Evolutionary conservation across 2,113 vertebrate species (phyloP), one percentile per base, ranked within the genome.

Genomic region (Bos javanicus): DNA sequence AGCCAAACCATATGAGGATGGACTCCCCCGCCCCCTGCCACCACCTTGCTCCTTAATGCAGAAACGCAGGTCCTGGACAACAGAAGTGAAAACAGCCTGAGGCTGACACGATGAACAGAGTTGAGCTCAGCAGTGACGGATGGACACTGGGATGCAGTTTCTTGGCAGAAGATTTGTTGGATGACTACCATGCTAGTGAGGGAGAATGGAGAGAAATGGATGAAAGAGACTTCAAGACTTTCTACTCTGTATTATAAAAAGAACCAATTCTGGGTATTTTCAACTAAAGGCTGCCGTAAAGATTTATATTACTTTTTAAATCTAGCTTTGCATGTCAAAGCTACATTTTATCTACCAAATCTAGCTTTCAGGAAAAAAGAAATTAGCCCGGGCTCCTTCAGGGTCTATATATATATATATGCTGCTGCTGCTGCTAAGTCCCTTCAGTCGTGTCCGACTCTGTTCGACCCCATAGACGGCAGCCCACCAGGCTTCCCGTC

Each of bases 11-110:
- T 50, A 90, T 57, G 74, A 96, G n/a, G 39, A 54, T 15, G 46
- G 78, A 50, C 4, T 12, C 3, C 3, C 15, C 28, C 0, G 1
- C 12, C 1, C 1, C 3, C 7, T 43, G 23, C 4, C 10, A 7
- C 3, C 0, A 84, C 21, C 48, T 67, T 48, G 28, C 1, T 9
- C 25, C 23, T 54, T 67, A 78, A n/a, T 6, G 25, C n/a, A 86
- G 67, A 74, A 14, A 87, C 2, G 1, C 10, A 7, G 14, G 36
- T 57, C 86, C 36, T 36, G 48, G 74, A 36, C 43, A 91, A 52
- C 3, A 90, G 52, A 26, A 21, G 3, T 36, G 57, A 89, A 82
- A 9, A 46, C 26, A 56, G 71, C n/a, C 16, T 11, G 82, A 64
- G 43, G 67, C 48, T 59, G 46, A 67, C 19, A 46, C 6, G 14